Base-by-base conservation (phyloP, 2,888 invertebrate genomes). In the Bombylius major region DNA sequence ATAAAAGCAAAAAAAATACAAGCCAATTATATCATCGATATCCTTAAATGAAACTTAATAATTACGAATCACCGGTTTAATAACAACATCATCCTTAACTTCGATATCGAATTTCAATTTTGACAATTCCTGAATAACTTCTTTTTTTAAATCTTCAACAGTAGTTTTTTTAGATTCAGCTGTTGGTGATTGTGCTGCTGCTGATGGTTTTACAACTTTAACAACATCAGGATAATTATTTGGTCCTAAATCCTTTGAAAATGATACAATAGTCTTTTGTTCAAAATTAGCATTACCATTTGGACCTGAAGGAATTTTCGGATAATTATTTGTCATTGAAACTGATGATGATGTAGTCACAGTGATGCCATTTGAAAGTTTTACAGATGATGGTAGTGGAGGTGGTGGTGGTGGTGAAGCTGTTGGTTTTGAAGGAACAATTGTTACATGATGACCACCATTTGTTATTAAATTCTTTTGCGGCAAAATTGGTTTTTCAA, bases 21-120 rank as follows among this genome's bases (percentile, higher is more conserved):
- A 2, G n/a, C n/a, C n/a, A n/a, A n/a, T n/a, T n/a, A n/a, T 23
- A 23, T 23, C 23, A 23, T 23, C 23, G 23, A 23, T n/a, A n/a
- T 23, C 48, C 4, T 8, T 23, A 13, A 32, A 5, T 9, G 32
- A n/a, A 7, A 5, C 8, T 45, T 13, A 52, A 13, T 34, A 2
- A 23, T 56, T 45, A 31, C 65, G 61, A 51, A 70, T 56, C 0
- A 67, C 67, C 0, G 70, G 65, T 51, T 66, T 70, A 59, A 72
- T 68, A 57, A 68, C 65, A 46, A 70, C 63, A 50, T 68, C 67
- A 56, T 66, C 63, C 36, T 69, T 59, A 5, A 59, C 67, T 48
- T 69, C 66, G 54, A 73, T 72, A 50, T 73, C 70, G 58, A 73
- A 72, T 62, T 73, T 73, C 49, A 72, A 60, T 49, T 72, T 69